Base-by-base conservation (phyloP, 2,113 vertebrate species). In the Coturnix japonica region DNA sequence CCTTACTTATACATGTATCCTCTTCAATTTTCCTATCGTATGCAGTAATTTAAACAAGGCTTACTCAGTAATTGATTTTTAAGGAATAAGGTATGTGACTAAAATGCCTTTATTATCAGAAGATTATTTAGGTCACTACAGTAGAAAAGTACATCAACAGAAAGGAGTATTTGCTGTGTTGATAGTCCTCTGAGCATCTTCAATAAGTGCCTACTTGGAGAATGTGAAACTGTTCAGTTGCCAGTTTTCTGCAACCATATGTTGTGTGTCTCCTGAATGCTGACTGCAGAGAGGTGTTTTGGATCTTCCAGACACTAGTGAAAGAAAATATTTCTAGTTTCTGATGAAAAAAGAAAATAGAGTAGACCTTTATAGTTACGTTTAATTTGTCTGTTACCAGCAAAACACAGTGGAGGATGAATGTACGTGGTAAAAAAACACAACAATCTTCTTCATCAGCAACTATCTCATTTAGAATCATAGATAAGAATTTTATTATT, bases 261-360 rank as follows among this genome's bases (percentile, higher is more conserved):
- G 95, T 90, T 96, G 66, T 92, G 78, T 89, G 89, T 96, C 91
- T 96, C 95, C 95, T 96, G 92, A 95, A 94, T 73, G 90, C 90
- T 94, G 92, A 91, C 87, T 96, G 81, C 78, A 96, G 89, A 94
- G 94, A 96, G 94, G 95, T 96, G 94, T 92, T 94, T 95, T 93
- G 94, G 92, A 94, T 96, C 89, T 96, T 96, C 84, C 89, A 95
- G 95, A 93, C 91, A 94, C 64, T 43, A 95, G 94, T 91, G 93
- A 95, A 92, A 93, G 87, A 95, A 94, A 95, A 93, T 96, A 94
- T 96, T 96, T 94, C 90, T 94, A 53, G 67, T 93, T 96, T 96
- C 67, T 87, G 72, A 47, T 82, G 26, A 13, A 64, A 89, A 94
- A 93, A 67, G 75, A 80, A 85, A 57, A 59, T 12, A 79, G 8